phyloP scores from a whole-genome alignment of 2,113 vertebrate genomes.

The Rhizomys pruinosus region DNA sequence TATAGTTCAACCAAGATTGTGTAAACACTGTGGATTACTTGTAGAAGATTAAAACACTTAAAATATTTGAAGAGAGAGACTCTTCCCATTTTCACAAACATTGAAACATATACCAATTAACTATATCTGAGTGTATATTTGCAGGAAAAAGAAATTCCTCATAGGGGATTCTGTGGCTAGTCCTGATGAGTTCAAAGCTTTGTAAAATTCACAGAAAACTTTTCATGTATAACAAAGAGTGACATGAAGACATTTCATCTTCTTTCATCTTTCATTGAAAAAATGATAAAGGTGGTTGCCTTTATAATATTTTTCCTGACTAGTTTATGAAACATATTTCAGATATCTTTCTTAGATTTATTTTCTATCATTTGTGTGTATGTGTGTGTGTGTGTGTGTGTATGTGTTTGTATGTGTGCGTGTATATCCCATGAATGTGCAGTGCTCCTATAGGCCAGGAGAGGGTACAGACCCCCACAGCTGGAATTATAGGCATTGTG shows the following conservation, averaged over 20 bases:
- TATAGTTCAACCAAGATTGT: background rate
- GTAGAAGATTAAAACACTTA: background rate
- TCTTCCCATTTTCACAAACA: background rate
- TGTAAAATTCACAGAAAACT: background rate
- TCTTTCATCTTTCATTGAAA: background rate
- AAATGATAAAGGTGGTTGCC: background rate
- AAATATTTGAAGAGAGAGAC: background rate
- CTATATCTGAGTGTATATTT: slow-evolving; percentile 4
- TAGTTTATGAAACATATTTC: background rate
- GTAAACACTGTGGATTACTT: background rate
- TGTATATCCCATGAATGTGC: too few relatives aligned
- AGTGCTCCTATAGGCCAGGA: background rate
- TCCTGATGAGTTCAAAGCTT: background rate
- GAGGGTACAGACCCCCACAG: background rate
- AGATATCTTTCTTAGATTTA: background rate
- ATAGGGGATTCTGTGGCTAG: background rate
- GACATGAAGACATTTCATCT: background rate
- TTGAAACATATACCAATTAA: background rate
- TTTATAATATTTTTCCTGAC: background rate
- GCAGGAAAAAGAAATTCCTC: background rate
- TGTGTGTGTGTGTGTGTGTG: background rate
- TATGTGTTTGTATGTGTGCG: too few relatives aligned
- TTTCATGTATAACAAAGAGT: background rate
- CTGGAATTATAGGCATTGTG: background rate
- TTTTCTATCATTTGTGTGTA: background rate